phyloP scores from a whole-genome alignment of 53 echinoderm and acorn worm genomes.

The Zoroaster sp. region DNA sequence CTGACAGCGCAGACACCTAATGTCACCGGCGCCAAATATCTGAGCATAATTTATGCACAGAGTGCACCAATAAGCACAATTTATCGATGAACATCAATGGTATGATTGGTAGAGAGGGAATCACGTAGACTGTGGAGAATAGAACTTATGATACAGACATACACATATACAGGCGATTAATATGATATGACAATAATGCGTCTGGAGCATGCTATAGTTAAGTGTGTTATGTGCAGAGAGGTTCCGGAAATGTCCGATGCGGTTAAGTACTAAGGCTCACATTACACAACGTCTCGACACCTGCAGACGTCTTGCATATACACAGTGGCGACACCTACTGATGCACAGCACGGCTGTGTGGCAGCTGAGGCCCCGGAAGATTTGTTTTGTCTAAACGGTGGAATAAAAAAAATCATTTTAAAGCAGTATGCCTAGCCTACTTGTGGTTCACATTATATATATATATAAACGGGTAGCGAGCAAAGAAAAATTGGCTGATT shows the following conservation, averaged over 20 bases:
- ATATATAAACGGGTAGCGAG: too few species aligned
- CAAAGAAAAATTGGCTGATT: too few species aligned
- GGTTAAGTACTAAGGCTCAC: constrained; percentile 16
- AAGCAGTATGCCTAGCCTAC: too few species aligned
- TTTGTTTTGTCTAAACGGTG: background rate
- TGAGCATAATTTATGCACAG: constrained; percentile 66
- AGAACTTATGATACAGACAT: background rate
- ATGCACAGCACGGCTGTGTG: too few species aligned
- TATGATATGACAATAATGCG: constrained; percentile 18
- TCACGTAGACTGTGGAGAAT: background rate
- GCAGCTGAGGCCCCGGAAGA: background rate
- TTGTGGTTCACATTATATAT: too few species aligned
- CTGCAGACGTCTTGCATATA: constrained; percentile 22
- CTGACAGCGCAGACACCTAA: constrained; percentile 51
- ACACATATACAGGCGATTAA: background rate
- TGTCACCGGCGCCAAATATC: constrained; percentile 63
- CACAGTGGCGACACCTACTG: constrained; percentile 5
- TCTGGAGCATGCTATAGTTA: background rate
- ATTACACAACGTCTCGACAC: constrained; percentile 41
- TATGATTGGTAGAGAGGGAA: background rate
- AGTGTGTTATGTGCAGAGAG: constrained; percentile 8
- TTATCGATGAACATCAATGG: constrained; percentile 6
- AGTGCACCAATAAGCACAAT: constrained; percentile 34
- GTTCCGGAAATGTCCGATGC: constrained; percentile 47
- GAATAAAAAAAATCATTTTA: too few species aligned